Evolutionary conservation across 2,113 vertebrate genomes (phyloP).

Genomic region (Eleginops maclovinus): DNA sequence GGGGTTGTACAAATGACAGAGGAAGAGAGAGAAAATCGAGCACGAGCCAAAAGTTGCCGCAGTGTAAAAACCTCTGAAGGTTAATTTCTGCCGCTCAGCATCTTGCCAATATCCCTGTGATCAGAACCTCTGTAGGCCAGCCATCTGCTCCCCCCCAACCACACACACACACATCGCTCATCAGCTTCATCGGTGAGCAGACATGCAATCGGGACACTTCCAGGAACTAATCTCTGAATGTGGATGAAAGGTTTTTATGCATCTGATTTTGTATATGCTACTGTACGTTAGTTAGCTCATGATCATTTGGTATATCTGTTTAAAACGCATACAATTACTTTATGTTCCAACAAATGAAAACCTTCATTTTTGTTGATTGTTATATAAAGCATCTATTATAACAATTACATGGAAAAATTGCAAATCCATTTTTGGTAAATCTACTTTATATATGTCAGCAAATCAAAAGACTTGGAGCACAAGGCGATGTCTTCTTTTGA

Average conservation of each 20-base stretch:
- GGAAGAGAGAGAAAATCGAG: conserved; percentile 27
- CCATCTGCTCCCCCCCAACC: conserved; percentile 73
- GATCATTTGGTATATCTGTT: not conserved
- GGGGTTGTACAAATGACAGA: conserved; percentile 23
- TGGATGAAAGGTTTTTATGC: not conserved
- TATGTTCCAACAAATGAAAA: too few relatives aligned
- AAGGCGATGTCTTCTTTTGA: not conserved
- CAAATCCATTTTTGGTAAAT: not conserved
- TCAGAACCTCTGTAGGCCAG: conserved; percentile 71
- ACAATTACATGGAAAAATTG: too few relatives aligned
- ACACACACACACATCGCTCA: too few relatives aligned
- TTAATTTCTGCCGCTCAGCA: conserved; percentile 77
- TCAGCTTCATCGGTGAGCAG: conserved; percentile 52
- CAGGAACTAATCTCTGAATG: conserved; percentile 41
- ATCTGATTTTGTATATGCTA: not conserved
- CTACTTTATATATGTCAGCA: not conserved
- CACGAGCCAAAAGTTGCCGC: conserved; percentile 56
- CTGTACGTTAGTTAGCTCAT: not conserved
- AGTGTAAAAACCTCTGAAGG: conserved; percentile 76
- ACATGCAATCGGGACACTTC: conserved; percentile 55
- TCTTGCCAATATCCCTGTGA: conserved; percentile 74
- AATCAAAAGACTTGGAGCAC: not conserved
- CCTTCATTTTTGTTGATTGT: too few relatives aligned
- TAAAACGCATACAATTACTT: not conserved
- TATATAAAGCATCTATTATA: too few relatives aligned